phyloP scores from a whole-genome alignment of 53 echinoderm and acorn worm species.

The Mesocentrotus franciscanus region DNA sequence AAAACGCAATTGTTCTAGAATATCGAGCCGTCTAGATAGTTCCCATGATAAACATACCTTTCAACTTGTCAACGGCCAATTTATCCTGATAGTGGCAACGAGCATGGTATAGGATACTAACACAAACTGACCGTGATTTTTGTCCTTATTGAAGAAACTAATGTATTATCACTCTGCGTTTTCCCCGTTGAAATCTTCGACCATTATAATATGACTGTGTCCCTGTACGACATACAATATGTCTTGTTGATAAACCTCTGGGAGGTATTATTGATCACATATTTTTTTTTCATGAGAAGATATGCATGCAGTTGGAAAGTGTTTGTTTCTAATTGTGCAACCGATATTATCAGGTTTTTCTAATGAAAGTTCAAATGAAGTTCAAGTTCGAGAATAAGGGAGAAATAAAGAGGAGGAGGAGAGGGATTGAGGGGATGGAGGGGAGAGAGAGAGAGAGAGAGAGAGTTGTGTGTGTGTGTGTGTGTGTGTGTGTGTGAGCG shows the following conservation, averaged over 20 bases:
- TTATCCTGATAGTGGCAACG: neutral
- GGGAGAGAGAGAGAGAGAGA: neutral
- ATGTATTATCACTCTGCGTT: too few species aligned
- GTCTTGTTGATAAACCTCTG: neutral
- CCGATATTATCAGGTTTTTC: slow-evolving; percentile 12
- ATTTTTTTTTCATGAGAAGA: neutral
- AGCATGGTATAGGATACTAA: too few species aligned
- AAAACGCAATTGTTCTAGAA: neutral
- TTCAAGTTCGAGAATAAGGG: neutral
- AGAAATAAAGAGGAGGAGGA: neutral
- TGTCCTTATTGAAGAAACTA: too few species aligned
- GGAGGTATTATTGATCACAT: neutral
- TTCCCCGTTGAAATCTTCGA: too few species aligned
- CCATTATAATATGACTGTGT: neutral
- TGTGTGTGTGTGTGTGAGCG: neutral
- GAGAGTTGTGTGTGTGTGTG: neutral
- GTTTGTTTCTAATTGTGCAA: slow-evolving; percentile 34
- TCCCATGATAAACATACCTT: neutral
- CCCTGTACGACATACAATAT: neutral
- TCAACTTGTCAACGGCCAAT: neutral
- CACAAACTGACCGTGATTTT: too few species aligned
- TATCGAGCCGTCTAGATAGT: neutral
- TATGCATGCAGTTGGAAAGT: neutral
- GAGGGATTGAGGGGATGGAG: neutral
- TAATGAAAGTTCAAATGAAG: neutral